These are phyloP conservation scores for Xiphorhynchus elegans DNA, from an alignment of 2,113 vertebrate species.

Conservation along the genomic window DNA sequence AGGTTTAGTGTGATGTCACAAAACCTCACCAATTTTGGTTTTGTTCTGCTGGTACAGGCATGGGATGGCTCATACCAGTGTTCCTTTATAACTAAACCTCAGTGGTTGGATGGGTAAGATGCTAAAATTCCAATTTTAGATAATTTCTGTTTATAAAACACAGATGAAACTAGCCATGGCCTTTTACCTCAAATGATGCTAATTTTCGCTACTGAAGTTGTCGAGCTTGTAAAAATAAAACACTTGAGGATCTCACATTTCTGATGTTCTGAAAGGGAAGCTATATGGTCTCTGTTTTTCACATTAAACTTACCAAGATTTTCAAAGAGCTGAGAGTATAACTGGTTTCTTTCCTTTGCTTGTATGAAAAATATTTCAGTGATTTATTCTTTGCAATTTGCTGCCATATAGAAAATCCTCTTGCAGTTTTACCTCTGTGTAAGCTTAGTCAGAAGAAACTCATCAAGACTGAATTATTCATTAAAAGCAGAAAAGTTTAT, in stretches of 20 bases:
- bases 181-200: background rate
- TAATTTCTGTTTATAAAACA: background rate
- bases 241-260: background rate
- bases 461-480: background rate
- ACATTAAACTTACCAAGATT: background rate
- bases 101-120: background rate
- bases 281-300: background rate
- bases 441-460: background rate
- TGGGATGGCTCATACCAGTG: background rate
- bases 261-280: background rate
- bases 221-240: background rate
- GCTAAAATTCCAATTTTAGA: background rate
- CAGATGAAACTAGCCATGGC: background rate
- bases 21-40: slow-evolving; percentile 11
- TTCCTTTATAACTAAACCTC: background rate
- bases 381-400: background rate
- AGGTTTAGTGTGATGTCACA: background rate
- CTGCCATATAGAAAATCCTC: background rate
- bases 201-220: background rate
- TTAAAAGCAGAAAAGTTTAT: background rate
- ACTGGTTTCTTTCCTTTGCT: background rate
- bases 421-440: background rate
- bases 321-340: background rate
- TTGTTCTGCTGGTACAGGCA: background rate
- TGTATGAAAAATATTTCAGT: background rate